Base-by-base conservation (phyloP, 2,113 vertebrate species). In the Datnioides undecimradiatus region DNA sequence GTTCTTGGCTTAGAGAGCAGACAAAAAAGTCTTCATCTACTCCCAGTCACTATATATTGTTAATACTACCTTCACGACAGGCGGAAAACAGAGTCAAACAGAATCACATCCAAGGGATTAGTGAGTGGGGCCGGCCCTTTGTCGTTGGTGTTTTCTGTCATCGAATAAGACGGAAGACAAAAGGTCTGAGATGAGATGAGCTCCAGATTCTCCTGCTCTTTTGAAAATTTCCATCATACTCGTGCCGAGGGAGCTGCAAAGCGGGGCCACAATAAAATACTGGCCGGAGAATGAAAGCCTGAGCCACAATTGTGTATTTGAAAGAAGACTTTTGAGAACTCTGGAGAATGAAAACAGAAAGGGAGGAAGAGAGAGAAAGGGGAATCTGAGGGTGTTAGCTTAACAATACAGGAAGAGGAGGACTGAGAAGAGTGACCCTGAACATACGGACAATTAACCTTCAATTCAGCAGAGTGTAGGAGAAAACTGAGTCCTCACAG, bases 111-210 rank as follows among this genome's bases (percentile, higher is more conserved):
- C 27, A 8, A 46, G 29, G 17, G 11, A 55, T 41, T 29, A 36
- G 19, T 11, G 16, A 57, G 36, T 2, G 9, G 13, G 9, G 4
- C 27, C 6, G 0, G 12, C 48, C 27, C 27, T 6, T 34, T 63
- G 16, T 51, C 57, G n/a, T 77, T 16, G 54, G 40, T 36, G 43
- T 45, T 41, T 58, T 67, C 46, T 34, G 23, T 33, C 23, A 31
- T 65, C 17, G 46, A 33, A 66, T 45, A 57, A 69, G 29, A 67
- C 46, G 36, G 52, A 75, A 79, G 74, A 85, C 71, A 76, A 65
- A 82, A 79, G 38, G 63, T 67, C 43, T 40, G 31, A 80, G 73
- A 73, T 72, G 76, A 81, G 70, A 87, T 83, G 76, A 78, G 76
- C 73, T 79, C 25, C 66, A 62, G n/a, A 76, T 65, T 60, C 36